Percentiles rank a stretch among this genome's conserved stretches.
Conservation (phyloP, 1,140 invertebrate genomes). For the Calosoma granatense region DNA sequence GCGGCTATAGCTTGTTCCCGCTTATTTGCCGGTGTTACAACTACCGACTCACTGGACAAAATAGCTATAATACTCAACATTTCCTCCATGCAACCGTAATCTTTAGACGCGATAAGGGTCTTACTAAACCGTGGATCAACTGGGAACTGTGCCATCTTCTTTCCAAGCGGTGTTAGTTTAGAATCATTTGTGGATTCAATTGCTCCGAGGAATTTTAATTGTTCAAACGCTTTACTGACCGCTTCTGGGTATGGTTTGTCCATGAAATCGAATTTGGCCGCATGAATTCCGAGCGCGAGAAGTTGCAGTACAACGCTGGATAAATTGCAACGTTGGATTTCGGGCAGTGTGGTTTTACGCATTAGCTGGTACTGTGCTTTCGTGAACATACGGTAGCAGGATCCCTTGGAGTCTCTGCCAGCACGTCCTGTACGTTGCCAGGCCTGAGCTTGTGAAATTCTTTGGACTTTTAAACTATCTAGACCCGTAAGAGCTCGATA, state of each 20-base stretch:
- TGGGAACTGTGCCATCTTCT: constrained; percentile 83
- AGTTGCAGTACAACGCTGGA: constrained; percentile 52
- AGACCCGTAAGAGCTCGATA: constrained; percentile 75
- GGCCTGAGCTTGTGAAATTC: constrained; percentile 84
- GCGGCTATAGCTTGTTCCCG: constrained; percentile 55
- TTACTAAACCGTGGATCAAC: constrained; percentile 85
- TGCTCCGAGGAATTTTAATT: constrained; percentile 66
- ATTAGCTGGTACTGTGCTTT: constrained; percentile 54
- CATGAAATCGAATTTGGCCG: constrained; percentile 82
- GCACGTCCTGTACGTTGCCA: constrained; percentile 87
- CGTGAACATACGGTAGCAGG: constrained; percentile 78
- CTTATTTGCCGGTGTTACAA: constrained; percentile 45
- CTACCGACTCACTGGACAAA: constrained; percentile 50
- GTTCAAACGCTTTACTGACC: constrained; percentile 53
- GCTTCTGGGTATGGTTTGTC: constrained; percentile 70
- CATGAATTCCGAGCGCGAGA: constrained; percentile 72
- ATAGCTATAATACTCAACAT: constrained; percentile 50
- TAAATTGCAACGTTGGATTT: constrained; percentile 60
- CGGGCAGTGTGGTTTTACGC: constrained; percentile 63
- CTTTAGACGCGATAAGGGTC: constrained; percentile 64
- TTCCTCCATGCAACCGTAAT: constrained; percentile 78
- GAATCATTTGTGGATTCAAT: constrained; percentile 42
- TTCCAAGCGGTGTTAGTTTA: constrained; percentile 67
- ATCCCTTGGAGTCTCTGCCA: constrained; percentile 72
- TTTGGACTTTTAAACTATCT: constrained; percentile 71